Evolutionary conservation across 2,113 vertebrate genomes (phyloP), one percentile per base, ranked within the genome.

Genomic region (Anoura caudifer): DNA sequence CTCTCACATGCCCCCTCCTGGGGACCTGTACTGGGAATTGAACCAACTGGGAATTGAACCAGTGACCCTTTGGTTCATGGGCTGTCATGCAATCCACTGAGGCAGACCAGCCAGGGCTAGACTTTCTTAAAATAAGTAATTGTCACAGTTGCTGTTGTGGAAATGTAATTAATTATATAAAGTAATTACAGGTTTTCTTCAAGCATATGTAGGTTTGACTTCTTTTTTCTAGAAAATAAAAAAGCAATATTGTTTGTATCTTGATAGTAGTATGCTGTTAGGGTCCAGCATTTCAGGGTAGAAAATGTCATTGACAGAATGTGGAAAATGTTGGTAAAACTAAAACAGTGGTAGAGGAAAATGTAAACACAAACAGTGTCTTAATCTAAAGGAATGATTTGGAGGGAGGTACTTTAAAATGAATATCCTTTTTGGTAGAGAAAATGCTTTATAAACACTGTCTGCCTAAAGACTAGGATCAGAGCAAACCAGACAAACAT

Each of bases 151-250:
- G 43, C 84, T 97, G 26, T n/a, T 95, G 11, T 93, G 52, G 93
- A 97, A 96, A 97, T 96, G 38, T 97, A 91, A 96, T 96, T 94
- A 1, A 82, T 97, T 97, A 41, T 56, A n/a, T 87, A 47, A 97
- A 93, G 13, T 92, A 77, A 93, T 90, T 93, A 63, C 92, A 2
- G 43, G 92, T 98, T 98, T 95, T 96, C 52, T 92, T 90, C 24
- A 96, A 95, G 36, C 73, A 19, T 91, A 41, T 26, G 91, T 97
- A 87, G 52, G 47, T 38, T 83, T 94, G 38, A 47, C 7, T 26
- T 94, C 6, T 33, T 20, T 77, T 11, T 28, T 31, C 4, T 52
- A 54, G 69, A 79, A 96, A 36, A 91, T 8, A 87, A 96, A 61
- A 97, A 92, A 93, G 0, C 10, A 93, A 1, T 87, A 85, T 59